Conservation (phyloP, 2,113 vertebrate genomes). For the Capreolus pygargus region DNA sequence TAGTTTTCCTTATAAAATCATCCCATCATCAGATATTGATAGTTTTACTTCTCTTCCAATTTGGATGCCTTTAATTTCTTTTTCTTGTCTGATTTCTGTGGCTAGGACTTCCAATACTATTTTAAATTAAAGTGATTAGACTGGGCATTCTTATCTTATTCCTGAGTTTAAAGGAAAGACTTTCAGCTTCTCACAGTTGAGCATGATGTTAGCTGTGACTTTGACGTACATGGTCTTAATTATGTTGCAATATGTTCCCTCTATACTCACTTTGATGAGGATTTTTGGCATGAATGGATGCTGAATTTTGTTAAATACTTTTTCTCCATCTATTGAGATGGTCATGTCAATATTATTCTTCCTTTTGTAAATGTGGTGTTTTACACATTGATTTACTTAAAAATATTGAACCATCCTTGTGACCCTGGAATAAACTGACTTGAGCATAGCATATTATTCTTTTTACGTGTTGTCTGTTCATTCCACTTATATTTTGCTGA, state of each 20-base stretch:
- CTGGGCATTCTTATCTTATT: background rate
- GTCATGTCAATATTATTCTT: background rate
- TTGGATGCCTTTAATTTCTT: background rate
- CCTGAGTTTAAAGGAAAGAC: background rate
- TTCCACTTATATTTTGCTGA: background rate
- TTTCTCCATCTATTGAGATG: background rate
- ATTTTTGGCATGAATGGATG: background rate
- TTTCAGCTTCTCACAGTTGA: background rate
- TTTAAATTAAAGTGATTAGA: background rate
- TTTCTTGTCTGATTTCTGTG: background rate
- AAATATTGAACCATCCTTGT: background rate
- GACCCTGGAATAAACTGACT: background rate
- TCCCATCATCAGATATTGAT: background rate
- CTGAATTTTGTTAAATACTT: background rate
- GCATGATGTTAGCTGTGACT: background rate
- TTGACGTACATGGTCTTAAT: background rate
- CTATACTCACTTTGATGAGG: background rate
- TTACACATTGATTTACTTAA: background rate
- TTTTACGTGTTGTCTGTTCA: background rate
- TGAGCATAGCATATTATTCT: background rate
- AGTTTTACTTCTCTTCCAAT: background rate
- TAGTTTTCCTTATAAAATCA: background rate
- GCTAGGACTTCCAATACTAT: background rate
- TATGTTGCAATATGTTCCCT: background rate
- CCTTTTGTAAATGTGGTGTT: background rate